Conservation (phyloP, 2,797 vertebrate genomes). For the Acanthiza pusilla region DNA sequence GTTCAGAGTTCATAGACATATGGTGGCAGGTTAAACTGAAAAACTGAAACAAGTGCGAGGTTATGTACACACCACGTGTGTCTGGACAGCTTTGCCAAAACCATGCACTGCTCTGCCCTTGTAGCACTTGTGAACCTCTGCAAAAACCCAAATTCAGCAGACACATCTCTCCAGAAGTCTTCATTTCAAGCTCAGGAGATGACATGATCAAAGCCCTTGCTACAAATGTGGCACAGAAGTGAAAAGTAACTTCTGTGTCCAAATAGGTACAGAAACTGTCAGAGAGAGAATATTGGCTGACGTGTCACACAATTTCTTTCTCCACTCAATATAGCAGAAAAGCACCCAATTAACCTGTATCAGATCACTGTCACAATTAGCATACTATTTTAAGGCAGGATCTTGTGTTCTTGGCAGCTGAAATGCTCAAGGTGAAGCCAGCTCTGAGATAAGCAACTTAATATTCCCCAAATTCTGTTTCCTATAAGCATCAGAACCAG, state of each 20-base stretch:
- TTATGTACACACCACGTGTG: fast-evolving
- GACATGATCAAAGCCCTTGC: not conserved
- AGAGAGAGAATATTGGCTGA: not conserved
- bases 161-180: not conserved
- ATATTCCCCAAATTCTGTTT: not conserved
- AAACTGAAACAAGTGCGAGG: not conserved
- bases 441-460: not conserved
- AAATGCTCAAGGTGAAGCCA: not conserved
- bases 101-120: not conserved
- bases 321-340: not conserved
- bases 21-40: not conserved
- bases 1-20: not conserved
- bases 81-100: not conserved
- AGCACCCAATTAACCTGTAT: not conserved
- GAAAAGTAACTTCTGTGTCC: not conserved
- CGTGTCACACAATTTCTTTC: not conserved
- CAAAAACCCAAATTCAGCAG: not conserved
- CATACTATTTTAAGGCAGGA: not conserved
- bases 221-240: not conserved
- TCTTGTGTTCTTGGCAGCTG: not conserved
- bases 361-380: not conserved
- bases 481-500: not conserved
- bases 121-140: not conserved
- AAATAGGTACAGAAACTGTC: not conserved
- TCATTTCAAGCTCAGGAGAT: not conserved